Conservation (phyloP, 2,888 invertebrate genomes). For the Pheosia gnoma region DNA sequence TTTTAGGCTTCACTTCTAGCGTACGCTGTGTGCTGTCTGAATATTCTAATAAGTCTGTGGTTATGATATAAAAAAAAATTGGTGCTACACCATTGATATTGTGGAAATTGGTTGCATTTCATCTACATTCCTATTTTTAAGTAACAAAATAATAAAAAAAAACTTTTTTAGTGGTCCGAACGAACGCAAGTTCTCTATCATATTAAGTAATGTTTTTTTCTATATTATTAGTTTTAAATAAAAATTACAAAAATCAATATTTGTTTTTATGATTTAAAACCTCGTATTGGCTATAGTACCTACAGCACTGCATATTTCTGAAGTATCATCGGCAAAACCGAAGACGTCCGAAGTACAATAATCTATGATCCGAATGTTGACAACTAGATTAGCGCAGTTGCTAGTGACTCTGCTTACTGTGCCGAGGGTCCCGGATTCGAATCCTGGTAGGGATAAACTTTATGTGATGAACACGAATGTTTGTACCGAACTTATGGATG, state of each 20-base stretch:
- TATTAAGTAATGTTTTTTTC: slow-evolving; percentile 33
- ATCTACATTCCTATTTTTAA: slow-evolving; percentile 47
- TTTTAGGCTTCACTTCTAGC: too few relatives aligned
- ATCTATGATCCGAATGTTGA: too few relatives aligned
- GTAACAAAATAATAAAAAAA: slow-evolving; percentile 3
- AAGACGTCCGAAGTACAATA: too few relatives aligned
- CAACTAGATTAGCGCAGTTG: too few relatives aligned
- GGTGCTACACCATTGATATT: slow-evolving; percentile 35
- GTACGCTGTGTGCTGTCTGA: not conserved
- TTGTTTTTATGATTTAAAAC: slow-evolving; percentile 18
- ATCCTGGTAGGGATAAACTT: too few relatives aligned
- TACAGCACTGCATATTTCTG: too few relatives aligned
- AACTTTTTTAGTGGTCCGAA: slow-evolving; percentile 14
- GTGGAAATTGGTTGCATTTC: slow-evolving; percentile 40
- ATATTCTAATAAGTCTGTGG: not conserved
- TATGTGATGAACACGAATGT: too few relatives aligned
- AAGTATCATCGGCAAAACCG: too few relatives aligned
- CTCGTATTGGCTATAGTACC: too few relatives aligned
- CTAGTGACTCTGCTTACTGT: too few relatives aligned
- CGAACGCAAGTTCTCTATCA: slow-evolving; percentile 19
- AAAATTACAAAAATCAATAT: slow-evolving; percentile 26
- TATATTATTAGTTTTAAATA: slow-evolving; percentile 45
- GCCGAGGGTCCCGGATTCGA: too few relatives aligned
- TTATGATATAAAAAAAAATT: slow-evolving; percentile 7
- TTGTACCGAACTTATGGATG: too few relatives aligned